Conservation (phyloP, 1,140 invertebrate species). For the Amyelois transitella region DNA sequence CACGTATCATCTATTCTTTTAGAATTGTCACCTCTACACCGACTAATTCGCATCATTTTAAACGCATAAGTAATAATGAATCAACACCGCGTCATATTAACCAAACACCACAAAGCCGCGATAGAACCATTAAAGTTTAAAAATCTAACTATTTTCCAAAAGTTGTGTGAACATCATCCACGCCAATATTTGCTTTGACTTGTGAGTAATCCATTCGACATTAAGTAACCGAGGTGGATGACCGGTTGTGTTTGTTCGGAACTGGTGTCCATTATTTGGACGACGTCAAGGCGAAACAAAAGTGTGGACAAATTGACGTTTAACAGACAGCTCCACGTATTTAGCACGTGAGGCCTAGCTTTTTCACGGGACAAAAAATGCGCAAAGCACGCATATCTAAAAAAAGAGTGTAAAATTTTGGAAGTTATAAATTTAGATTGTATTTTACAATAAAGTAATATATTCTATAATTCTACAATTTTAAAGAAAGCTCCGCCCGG, state of each 20-base stretch:
- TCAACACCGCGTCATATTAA: not conserved
- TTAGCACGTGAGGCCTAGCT: not conserved
- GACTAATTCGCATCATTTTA: no score
- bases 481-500: no score
- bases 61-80: not conserved
- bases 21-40: no score
- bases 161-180: constrained; percentile 2
- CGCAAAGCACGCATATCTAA: not conserved
- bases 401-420: not conserved
- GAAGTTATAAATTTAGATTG: no score
- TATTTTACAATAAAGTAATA: no score
- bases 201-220: constrained; percentile 58
- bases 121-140: not conserved
- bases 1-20: no score
- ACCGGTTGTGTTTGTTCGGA: constrained; percentile 54
- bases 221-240: constrained; percentile 65
- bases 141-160: not conserved
- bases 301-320: constrained; percentile 30
- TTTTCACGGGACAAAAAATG: not conserved
- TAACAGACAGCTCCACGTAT: constrained; percentile 7
- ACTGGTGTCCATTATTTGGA: constrained; percentile 44
- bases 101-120: not conserved
- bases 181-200: constrained; percentile 48
- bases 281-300: constrained; percentile 23
- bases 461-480: no score